Evolutionary conservation across 2,888 invertebrate species (phyloP).

Genomic region (Trachelus tabidus): DNA sequence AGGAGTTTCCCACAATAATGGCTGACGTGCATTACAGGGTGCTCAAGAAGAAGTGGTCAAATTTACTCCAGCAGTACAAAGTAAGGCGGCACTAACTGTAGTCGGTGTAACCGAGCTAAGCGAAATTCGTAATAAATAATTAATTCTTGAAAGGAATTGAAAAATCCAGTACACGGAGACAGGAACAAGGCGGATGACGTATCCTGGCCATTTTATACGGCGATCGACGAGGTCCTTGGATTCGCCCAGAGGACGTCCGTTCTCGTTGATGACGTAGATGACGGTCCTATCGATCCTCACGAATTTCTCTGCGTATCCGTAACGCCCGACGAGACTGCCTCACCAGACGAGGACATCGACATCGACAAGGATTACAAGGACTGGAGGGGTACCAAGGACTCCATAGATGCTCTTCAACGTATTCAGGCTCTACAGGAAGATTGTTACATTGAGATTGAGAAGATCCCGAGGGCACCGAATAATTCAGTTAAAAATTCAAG

Average conservation of each 20-base stretch:
- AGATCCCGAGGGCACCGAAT: constrained; percentile 23
- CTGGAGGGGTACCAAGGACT: constrained; percentile 8
- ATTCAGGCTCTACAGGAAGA: constrained; percentile 28
- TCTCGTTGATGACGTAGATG: constrained; percentile 26
- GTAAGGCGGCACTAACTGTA: constrained; percentile 25
- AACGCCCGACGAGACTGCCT: constrained; percentile 35
- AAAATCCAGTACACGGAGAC: constrained; percentile 56
- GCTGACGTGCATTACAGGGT: constrained; percentile 55
- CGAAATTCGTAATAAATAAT: constrained; percentile 15
- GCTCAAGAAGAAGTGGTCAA: constrained; percentile 57
- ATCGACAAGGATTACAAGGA: constrained; percentile 21
- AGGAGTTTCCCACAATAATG: constrained; percentile 54
- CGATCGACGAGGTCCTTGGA: constrained; percentile 53
- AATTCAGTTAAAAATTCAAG: neutral
- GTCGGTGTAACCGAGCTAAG: neutral
- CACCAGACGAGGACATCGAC: constrained; percentile 30
- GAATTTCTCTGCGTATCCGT: constrained; percentile 55
- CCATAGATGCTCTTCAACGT: constrained; percentile 25
- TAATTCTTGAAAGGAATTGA: constrained; percentile 47
- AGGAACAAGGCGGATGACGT: constrained; percentile 57
- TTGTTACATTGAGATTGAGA: constrained; percentile 32
- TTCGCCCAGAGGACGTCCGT: constrained; percentile 31
- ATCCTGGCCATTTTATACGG: constrained; percentile 56
- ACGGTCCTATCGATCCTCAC: constrained; percentile 49
- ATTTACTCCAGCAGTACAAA: constrained; percentile 56